Conservation (phyloP, 2,113 vertebrate species). For the Paratilapia polleni region DNA sequence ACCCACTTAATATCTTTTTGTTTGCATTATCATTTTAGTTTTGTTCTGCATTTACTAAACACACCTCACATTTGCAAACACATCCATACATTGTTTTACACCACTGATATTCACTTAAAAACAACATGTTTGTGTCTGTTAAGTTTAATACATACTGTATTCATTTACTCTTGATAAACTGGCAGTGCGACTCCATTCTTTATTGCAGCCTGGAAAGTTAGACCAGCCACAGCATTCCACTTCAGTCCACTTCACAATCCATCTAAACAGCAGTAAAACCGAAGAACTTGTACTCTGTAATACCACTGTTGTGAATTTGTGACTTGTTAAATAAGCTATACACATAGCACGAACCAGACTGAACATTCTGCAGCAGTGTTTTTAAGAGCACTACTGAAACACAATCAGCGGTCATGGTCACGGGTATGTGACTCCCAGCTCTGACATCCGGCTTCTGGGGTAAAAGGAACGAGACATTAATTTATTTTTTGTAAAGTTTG, state of each 20-base stretch:
- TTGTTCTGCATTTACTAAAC: not conserved
- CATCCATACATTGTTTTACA: not conserved
- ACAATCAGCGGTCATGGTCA: too few relatives aligned
- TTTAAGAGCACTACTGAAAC: not conserved
- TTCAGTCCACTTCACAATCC: not conserved
- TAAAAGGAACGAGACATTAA: not conserved
- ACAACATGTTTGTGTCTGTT: not conserved
- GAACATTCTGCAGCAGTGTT: not conserved
- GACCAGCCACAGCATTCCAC: too few relatives aligned
- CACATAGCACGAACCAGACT: too few relatives aligned
- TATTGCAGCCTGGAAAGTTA: too few relatives aligned
- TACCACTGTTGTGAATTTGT: too few relatives aligned
- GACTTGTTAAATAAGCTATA: too few relatives aligned
- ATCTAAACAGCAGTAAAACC: not conserved
- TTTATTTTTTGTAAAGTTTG: not conserved
- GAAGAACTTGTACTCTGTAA: not conserved
- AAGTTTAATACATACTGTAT: not conserved
- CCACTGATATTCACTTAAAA: not conserved
- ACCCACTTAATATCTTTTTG: too few relatives aligned
- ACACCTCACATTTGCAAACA: not conserved
- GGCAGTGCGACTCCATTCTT: too few relatives aligned
- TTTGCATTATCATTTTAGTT: not conserved
- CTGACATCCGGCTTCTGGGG: not conserved
- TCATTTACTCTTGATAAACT: too few relatives aligned
- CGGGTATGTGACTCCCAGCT: too few relatives aligned